Percentiles rank a stretch among this genome's conserved stretches.
phyloP scores from a whole-genome alignment of 2,797 vertebrate species.

The Ciconia nigra region DNA sequence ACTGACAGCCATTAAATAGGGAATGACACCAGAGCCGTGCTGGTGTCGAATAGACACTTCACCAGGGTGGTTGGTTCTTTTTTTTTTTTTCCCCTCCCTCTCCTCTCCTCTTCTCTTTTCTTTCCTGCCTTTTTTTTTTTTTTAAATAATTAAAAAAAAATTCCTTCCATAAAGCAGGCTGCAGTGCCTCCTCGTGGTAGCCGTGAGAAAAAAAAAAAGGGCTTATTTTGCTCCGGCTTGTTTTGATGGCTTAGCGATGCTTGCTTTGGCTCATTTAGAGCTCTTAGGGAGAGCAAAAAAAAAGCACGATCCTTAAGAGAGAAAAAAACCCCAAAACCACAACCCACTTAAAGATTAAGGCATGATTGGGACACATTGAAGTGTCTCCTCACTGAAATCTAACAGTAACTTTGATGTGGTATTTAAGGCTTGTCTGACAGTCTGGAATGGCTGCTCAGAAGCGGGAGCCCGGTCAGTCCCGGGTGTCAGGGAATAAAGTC shows the following conservation, averaged over 20 bases:
- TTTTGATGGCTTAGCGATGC: background rate
- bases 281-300: background rate
- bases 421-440: background rate
- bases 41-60: constrained; percentile 64
- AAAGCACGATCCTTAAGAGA: background rate
- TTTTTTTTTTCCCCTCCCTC: background rate
- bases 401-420: background rate
- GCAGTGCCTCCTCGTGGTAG: constrained; percentile 80
- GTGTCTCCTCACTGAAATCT: background rate
- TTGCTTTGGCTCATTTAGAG: constrained; percentile 27
- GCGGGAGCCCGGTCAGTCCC: background rate
- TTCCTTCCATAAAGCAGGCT: constrained; percentile 72
- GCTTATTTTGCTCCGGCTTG: background rate
- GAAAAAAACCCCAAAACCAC: background rate
- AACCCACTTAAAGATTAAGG: background rate
- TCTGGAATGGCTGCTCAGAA: background rate
- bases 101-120: background rate
- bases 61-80: constrained; percentile 29
- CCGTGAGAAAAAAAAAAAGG: background rate
- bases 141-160: background rate
- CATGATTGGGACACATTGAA: background rate
- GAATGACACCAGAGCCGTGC: constrained; percentile 79
- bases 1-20: constrained; percentile 92
- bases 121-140: background rate
- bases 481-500: background rate